Base-by-base conservation (phyloP, 2,888 invertebrate species). In the Drosophila conformis region DNA sequence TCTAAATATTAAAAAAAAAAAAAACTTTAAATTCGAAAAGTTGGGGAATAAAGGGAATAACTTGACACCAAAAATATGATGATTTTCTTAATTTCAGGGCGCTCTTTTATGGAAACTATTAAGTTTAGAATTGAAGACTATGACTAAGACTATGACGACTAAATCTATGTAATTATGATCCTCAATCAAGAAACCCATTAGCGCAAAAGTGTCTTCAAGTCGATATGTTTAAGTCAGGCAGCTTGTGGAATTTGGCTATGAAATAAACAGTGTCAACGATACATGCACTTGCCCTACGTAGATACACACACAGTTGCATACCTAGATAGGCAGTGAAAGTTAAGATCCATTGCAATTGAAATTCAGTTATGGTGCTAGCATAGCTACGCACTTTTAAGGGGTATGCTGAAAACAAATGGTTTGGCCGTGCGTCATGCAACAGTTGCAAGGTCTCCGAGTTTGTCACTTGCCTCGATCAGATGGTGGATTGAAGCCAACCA, bases 401-500 rank as follows among this genome's bases (percentile, higher is more conserved):
- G 38, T 48, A 40, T 57, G 73, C n/a, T 60, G 38, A 27, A 35
- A 51, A 60, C 53, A 49, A 42, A 61, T 71, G 29, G 40, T 52
- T 46, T 57, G 56, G 35, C 31, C 38, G 38, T 27, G 56, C 78
- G 67, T 66, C 73, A 78, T 59, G 52, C 69, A 59, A 36, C 18
- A 18, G 8, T 31, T 33, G 27, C 25, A n/a, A 52, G 31, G 52
- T 40, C 38, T 48, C 13, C 29, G 35, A 35, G 58, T 78, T 78
- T 78, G 75, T 78, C 75, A 68, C 76, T 76, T 76, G 76, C 76
- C 80, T 76, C 69, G 80, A 76, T 76, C 79, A 18, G 49, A 56
- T 77, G 21, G 31, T 25, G 40, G 60, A 59, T 75, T 31, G 42
- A 27, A 46, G 57, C 21, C 56, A 52, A 27, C 57, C 61, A 46